A percentile compares a stretch with the other conserved stretches of the same genome.
Evolutionary conservation across 1,140 invertebrate genomes (phyloP).

Genomic region (Dermatophagoides farinae): DNA sequence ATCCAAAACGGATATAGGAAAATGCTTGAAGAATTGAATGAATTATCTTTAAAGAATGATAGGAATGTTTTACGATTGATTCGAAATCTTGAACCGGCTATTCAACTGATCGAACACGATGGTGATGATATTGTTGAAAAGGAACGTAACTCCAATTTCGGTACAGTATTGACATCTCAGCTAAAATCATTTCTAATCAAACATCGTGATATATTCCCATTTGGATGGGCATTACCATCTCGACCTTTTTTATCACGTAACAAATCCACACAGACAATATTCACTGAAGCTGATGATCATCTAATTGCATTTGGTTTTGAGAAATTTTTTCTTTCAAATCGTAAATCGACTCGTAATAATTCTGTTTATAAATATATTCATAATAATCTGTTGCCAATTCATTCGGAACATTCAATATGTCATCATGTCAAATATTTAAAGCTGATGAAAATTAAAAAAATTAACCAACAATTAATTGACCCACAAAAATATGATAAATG

Average conservation of each 20-base stretch:
- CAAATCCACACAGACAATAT: neutral
- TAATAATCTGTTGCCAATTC: no score
- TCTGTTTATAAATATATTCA: no score
- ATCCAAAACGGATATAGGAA: neutral
- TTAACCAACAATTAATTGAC: neutral
- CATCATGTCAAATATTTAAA: neutral
- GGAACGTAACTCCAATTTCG: neutral
- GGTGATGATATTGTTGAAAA: neutral
- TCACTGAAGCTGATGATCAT: constrained; percentile 5
- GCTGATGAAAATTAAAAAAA: neutral
- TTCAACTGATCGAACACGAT: neutral
- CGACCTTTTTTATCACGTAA: neutral
- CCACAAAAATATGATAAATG: neutral
- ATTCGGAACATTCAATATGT: neutral
- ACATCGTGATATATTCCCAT: neutral
- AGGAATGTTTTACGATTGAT: neutral
- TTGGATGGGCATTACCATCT: neutral
- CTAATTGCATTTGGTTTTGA: neutral
- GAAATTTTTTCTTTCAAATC: neutral
- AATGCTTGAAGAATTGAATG: no score
- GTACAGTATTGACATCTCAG: neutral
- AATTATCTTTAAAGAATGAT: no score
- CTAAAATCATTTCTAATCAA: neutral
- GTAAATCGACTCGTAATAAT: neutral
- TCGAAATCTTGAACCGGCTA: neutral